phyloP scores from a whole-genome alignment of 2,797 vertebrate genomes.

The Tolypeutes matacus region DNA sequence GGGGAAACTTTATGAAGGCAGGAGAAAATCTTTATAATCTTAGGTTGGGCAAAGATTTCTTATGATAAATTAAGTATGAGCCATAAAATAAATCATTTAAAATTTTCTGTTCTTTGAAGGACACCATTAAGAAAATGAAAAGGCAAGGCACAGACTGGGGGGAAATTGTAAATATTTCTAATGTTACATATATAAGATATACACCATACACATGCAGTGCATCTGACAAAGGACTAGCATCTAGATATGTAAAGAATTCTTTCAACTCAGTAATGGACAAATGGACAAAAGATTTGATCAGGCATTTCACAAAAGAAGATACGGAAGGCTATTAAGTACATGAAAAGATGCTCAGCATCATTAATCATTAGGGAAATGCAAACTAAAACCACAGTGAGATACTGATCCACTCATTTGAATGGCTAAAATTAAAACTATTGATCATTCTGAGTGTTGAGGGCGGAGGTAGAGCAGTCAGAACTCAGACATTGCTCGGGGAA shows the following conservation, averaged over 20 bases:
- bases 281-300: background rate
- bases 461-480: background rate
- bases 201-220: no score
- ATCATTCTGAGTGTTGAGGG: no score
- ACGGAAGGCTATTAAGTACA: background rate
- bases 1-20: background rate
- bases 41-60: background rate
- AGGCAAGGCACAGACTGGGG: background rate
- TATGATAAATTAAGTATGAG: background rate
- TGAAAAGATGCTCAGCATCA: background rate
- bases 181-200: background rate
- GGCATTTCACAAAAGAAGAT: background rate
- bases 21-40: background rate
- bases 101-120: background rate
- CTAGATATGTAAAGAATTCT: background rate
- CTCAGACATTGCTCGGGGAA: no score
- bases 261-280: background rate
- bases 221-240: background rate
- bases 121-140: background rate
- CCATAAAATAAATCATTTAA: background rate
- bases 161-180: background rate
- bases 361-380: background rate
- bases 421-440: background rate
- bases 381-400: background rate
- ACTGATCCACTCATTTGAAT: background rate